Conservation (phyloP, 2,797 vertebrate species). For the Danio kyathit region DNA sequence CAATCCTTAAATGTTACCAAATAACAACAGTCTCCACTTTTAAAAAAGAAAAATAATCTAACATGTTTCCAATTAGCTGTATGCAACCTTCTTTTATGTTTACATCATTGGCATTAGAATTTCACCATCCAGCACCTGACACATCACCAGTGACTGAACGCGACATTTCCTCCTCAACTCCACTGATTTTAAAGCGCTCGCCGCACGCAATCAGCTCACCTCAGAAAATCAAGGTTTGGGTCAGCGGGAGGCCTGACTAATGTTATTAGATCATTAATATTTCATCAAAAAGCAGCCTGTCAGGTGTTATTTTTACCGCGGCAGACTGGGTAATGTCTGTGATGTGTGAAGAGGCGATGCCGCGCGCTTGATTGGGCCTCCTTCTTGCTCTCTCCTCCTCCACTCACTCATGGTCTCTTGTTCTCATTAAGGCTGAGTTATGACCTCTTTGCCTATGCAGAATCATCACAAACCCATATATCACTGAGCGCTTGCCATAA, state of each 20-base stretch:
- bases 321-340: constrained; percentile 29
- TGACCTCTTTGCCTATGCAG: constrained; percentile 66
- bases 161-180: not conserved
- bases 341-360: constrained; percentile 36
- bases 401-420: constrained; percentile 45
- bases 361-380: constrained; percentile 38
- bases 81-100: no score
- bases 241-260: constrained; percentile 47
- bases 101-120: not conserved
- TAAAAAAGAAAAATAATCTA: no score
- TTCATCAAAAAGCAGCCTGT: constrained; percentile 46
- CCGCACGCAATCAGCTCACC: constrained; percentile 39
- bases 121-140: not conserved
- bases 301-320: constrained; percentile 41
- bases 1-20: no score
- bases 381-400: constrained; percentile 12
- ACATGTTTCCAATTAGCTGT: no score
- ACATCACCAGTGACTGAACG: not conserved
- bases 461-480: constrained; percentile 73
- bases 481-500: constrained; percentile 70
- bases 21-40: no score
- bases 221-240: constrained; percentile 29
- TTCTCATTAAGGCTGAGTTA: constrained; percentile 80
- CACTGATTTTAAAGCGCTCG: constrained; percentile 28
- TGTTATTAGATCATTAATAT: constrained; percentile 51